Evolutionary conservation across 2,113 vertebrate species (phyloP).

Genomic region (Glaucomys volans): DNA sequence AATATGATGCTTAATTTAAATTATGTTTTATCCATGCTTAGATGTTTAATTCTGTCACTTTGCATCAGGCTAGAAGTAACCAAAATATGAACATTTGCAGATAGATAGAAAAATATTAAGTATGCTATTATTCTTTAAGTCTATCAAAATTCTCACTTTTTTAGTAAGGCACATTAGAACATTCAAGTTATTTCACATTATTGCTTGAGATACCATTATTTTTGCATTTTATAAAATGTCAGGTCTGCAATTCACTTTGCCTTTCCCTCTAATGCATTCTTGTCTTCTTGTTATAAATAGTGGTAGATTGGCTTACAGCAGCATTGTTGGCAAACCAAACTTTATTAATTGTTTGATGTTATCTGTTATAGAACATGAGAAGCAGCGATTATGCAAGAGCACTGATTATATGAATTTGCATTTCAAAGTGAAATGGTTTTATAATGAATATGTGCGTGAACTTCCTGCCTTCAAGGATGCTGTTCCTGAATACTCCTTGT

Average conservation of each 20-base stretch:
- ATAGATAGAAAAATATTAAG: background rate
- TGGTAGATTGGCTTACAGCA: slow-evolving; percentile 2
- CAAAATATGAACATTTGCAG: background rate
- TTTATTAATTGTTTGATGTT: slow-evolving; percentile 82
- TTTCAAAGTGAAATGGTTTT: slow-evolving; percentile 99
- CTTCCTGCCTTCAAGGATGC: slow-evolving; percentile 95
- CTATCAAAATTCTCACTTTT: background rate
- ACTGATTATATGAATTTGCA: slow-evolving; percentile 99
- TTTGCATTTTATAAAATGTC: background rate
- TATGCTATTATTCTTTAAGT: background rate
- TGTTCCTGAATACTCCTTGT: slow-evolving; percentile 97
- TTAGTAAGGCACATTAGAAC: background rate
- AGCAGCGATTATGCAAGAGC: slow-evolving; percentile 98
- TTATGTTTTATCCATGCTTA: background rate
- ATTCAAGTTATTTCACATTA: background rate
- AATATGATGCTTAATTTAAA: slow-evolving; percentile 4
- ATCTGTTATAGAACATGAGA: slow-evolving; percentile 95
- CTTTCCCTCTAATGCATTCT: background rate
- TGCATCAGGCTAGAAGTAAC: background rate
- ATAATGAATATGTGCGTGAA: slow-evolving; percentile 97
- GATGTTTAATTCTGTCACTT: slow-evolving; percentile 19
- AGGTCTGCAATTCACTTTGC: background rate
- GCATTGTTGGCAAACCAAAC: slow-evolving; percentile 76
- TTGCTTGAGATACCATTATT: background rate
- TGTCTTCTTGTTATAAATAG: slow-evolving; percentile 64